phyloP scores from a whole-genome alignment of 2,113 vertebrate genomes.

The Melanerpes formicivorus region DNA sequence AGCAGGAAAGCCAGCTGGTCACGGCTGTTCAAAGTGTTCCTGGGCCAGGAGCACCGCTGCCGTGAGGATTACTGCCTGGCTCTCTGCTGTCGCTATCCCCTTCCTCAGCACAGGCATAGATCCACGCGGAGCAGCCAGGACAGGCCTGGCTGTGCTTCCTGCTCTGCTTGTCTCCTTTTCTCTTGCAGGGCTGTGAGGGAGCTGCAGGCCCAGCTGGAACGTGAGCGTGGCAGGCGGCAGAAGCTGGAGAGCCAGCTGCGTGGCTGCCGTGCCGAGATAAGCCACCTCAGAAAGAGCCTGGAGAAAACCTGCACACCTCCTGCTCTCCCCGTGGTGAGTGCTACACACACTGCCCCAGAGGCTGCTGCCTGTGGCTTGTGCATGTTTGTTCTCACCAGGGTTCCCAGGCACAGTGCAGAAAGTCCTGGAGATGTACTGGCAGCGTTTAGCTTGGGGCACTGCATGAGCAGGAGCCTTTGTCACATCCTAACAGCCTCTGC shows the following conservation, averaged over 20 bases:
- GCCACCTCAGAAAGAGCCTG: slow-evolving; percentile 53
- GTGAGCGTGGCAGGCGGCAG: slow-evolving; percentile 78
- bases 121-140: too few relatives aligned
- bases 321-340: slow-evolving; percentile 22
- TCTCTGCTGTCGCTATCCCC: background rate
- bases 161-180: background rate
- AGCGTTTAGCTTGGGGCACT: background rate
- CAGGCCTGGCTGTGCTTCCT: background rate
- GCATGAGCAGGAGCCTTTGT: background rate
- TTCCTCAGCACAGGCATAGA: background rate
- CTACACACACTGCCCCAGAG: background rate
- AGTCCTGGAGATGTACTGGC: background rate
- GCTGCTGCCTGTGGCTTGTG: background rate
- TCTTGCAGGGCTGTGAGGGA: slow-evolving; percentile 73
- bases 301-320: background rate
- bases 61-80: background rate
- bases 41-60: background rate
- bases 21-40: accelerated
- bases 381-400: background rate
- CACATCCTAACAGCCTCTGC: background rate
- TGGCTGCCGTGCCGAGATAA: slow-evolving; percentile 71
- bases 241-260: slow-evolving; percentile 82
- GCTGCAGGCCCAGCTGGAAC: slow-evolving; percentile 76
- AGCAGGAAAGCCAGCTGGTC: accelerated
- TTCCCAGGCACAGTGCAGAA: background rate